These are phyloP conservation scores for Samia ricini DNA, from an alignment of 1,140 invertebrate genomes.

Conservation along the genomic window DNA sequence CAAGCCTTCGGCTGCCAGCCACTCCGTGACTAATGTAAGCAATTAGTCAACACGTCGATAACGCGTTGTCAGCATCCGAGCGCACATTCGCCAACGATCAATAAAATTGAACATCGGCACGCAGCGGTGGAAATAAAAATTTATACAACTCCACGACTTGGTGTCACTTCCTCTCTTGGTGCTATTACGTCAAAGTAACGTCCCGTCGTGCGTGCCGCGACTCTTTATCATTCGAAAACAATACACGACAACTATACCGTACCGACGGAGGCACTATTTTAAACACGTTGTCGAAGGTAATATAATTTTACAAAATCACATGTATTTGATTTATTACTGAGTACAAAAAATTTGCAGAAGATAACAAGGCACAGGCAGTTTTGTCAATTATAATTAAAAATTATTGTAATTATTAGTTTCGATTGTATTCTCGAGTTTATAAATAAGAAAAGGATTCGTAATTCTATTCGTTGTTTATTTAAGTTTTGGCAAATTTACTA, in stretches of 20 bases:
- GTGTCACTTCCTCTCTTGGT: slow-evolving; percentile 18
- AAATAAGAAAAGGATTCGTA: too few relatives aligned
- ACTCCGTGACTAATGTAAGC: slow-evolving; percentile 57
- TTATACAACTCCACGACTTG: not conserved
- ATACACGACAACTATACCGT: slow-evolving; percentile 31
- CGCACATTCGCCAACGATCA: slow-evolving; percentile 28
- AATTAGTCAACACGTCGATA: slow-evolving; percentile 63
- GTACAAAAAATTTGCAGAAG: too few relatives aligned
- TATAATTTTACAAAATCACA: too few relatives aligned
- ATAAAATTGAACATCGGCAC: slow-evolving; percentile 26
- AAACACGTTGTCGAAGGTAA: not conserved
- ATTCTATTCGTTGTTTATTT: too few relatives aligned
- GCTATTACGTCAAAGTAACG: slow-evolving; percentile 19
- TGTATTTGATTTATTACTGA: too few relatives aligned
- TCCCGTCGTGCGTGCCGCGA: slow-evolving; percentile 24
- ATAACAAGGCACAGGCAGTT: too few relatives aligned
- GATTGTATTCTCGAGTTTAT: too few relatives aligned
- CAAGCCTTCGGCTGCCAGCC: slow-evolving; percentile 31
- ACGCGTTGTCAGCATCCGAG: slow-evolving; percentile 49
- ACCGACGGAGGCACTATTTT: too few relatives aligned
- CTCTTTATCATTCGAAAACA: slow-evolving; percentile 23
- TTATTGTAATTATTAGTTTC: too few relatives aligned
- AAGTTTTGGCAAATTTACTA: too few relatives aligned
- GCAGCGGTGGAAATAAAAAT: not conserved
- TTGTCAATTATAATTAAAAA: too few relatives aligned